Conservation (phyloP, 2,888 invertebrate genomes). For the Eremobia ochroleuca region DNA sequence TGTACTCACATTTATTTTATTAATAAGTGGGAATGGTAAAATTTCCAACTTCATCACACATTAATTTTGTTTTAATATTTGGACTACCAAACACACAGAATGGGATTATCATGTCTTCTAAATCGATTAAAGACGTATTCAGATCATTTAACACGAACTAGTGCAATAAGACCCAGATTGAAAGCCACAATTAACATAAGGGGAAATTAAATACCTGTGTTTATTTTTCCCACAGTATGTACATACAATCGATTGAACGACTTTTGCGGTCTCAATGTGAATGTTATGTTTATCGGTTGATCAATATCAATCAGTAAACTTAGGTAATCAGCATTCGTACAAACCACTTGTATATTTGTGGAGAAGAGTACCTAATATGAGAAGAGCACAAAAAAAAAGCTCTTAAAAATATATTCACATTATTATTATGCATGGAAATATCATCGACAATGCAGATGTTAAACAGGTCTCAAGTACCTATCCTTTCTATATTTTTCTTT, state of each 20-base stretch:
- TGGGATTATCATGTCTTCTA: conserved; percentile 41
- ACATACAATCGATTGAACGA: conserved; percentile 7
- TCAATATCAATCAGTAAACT: conserved; percentile 20
- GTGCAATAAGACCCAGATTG: conserved; percentile 17
- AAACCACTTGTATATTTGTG: not conserved
- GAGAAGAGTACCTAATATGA: not conserved
- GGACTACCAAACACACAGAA: conserved; percentile 21
- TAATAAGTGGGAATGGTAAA: not conserved
- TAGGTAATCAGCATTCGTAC: no score
- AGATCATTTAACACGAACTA: conserved; percentile 11
- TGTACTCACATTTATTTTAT: no score
- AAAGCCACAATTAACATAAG: conserved; percentile 15
- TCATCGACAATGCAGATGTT: not conserved
- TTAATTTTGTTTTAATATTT: conserved; percentile 45
- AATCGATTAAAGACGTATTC: conserved; percentile 49
- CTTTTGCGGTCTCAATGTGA: not conserved
- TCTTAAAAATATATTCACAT: not conserved
- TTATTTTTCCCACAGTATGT: conserved; percentile 41
- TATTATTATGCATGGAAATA: no score
- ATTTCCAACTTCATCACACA: not conserved
- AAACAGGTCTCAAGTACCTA: not conserved
- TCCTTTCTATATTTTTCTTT: not conserved
- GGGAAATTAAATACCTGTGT: not conserved
- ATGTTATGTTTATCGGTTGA: not conserved
- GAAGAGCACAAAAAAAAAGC: not conserved